Evolutionary conservation across 1,140 invertebrate species (phyloP), one percentile per base, ranked within the genome.

Genomic region (Cydia strobilella): DNA sequence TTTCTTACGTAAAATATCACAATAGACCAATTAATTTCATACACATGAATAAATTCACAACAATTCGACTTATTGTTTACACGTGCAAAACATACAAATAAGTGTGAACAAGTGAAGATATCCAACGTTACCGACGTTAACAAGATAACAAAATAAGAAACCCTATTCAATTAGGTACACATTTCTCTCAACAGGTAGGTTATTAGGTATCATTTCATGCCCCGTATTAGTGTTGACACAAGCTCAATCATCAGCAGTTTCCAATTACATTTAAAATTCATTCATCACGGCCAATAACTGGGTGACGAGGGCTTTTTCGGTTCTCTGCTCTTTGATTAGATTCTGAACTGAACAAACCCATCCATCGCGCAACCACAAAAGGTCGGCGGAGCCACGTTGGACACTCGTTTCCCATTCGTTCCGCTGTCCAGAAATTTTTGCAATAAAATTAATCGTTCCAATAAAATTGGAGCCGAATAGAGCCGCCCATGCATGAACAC

Each of bases 401-500:
- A 82, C 84, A 84, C 85, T 80, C 82, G 84, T 86, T 88, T 87
- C 83, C 87, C 86, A 92, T 92, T 91, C 86, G 88, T 90, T 90
- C 82, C 88, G 86, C 85, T 89, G 89, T 90, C 88, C 89, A 92
- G 88, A 92, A 92, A 91, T 90, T 92, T 92, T 88, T 82, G 87
- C 89, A 91, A 90, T 92, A 90, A 92, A 92, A 91, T 92, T 92
- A 92, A 92, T 92, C 86, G 89, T 86, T 88, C 86, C 89, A 90
- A 92, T 92, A 90, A 90, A 92, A 90, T 86, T 84, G 82, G 83
- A 85, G 77, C 81, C 84, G 87, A 89, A 90, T 87, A 86, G 85
- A 87, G 76, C 84, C 78, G 81, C 75, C 85, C 86, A 87, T 89
- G 87, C 87, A 84, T 89, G 86, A 89, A 89, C 84, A 88, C 87